phyloP scores from a whole-genome alignment of 2,888 invertebrate genomes.

The Plagodis dolabraria region DNA sequence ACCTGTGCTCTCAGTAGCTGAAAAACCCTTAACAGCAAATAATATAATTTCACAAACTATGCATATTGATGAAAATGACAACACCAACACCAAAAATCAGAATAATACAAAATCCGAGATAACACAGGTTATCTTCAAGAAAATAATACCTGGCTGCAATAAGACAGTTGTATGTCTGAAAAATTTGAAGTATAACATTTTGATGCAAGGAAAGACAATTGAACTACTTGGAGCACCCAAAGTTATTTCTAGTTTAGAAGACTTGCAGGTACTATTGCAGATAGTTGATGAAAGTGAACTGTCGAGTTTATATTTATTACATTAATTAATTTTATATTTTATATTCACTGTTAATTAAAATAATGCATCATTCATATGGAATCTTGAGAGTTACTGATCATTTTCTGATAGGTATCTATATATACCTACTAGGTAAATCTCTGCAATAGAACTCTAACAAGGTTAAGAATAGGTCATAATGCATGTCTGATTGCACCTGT shows the following conservation, averaged over 20 bases:
- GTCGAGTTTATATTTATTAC: slow-evolving; percentile 71
- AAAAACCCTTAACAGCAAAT: slow-evolving; percentile 17
- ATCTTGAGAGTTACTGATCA: slow-evolving; percentile 21
- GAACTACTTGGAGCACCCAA: slow-evolving; percentile 80
- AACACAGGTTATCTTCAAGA: slow-evolving; percentile 74
- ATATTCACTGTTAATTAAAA: slow-evolving; percentile 36
- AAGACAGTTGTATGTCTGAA: slow-evolving; percentile 75
- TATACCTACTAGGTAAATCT: no score
- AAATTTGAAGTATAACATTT: slow-evolving; percentile 74
- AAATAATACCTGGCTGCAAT: slow-evolving; percentile 60
- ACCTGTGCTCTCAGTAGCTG: slow-evolving; percentile 25
- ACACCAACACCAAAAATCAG: slow-evolving; percentile 37
- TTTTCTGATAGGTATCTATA: neutral
- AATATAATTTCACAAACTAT: slow-evolving; percentile 29
- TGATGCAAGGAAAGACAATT: slow-evolving; percentile 70
- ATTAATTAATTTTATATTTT: slow-evolving; percentile 46
- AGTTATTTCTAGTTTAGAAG: slow-evolving; percentile 73
- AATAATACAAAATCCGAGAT: slow-evolving; percentile 41
- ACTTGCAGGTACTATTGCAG: slow-evolving; percentile 77
- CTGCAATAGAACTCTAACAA: no score
- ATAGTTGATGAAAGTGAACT: slow-evolving; percentile 79
- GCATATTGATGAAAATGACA: slow-evolving; percentile 39
- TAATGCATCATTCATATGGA: slow-evolving; percentile 34
- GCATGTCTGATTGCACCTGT: no score
- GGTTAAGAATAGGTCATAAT: no score